Base-by-base conservation (phyloP, 37 sponge, comb jelly and placozoan species). In the Chondrosia reniformis region DNA sequence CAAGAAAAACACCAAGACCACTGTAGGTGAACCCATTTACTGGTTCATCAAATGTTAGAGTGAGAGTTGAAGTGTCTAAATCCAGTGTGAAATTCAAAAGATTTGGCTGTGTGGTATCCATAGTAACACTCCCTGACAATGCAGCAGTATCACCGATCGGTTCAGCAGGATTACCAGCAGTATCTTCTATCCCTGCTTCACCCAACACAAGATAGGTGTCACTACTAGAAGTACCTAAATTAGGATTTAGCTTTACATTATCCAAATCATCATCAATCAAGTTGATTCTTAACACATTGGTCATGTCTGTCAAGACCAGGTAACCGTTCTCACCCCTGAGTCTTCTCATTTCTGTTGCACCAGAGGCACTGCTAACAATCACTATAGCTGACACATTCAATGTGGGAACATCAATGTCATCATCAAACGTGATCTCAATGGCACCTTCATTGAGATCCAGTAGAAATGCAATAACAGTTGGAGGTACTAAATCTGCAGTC, bases 361-460 rank as follows among this genome's bases (percentile, higher is more conserved):
- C 32, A 34, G 28, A 30, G 56, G 40, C 46, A 5, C 36, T 28
- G 27, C 45, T 69, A 45, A 89, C 90, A 43, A 93, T 84, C 21
- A 77, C 54, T 38, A 93, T 64, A 1, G 12, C 19, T 44, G 82
- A 69, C 17, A 49, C 30, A 28, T 81, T 74, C 34, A 93, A 52
- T 19, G 85, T 86, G n/a, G 83, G 58, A 19, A 80, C 76, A 34
- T 83, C 76, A 15, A 89, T 80, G 63, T 55, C 39, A 56, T 89
- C 90, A 63, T 76, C 62, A 63, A 92, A 95, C 1, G 96, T 92
- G 9, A 95, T 83, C 12, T 79, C 80, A 0, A 95, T 61, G 0
- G 71, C 57, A 8, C 89, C 93, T 40, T 34, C 45, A 64, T 95
- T 69, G 84, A 95, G 74, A 69, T 95, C 90, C 3, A 95, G 73